phyloP scores from a whole-genome alignment of 2,113 vertebrate species.

The Acinonyx jubatus region DNA sequence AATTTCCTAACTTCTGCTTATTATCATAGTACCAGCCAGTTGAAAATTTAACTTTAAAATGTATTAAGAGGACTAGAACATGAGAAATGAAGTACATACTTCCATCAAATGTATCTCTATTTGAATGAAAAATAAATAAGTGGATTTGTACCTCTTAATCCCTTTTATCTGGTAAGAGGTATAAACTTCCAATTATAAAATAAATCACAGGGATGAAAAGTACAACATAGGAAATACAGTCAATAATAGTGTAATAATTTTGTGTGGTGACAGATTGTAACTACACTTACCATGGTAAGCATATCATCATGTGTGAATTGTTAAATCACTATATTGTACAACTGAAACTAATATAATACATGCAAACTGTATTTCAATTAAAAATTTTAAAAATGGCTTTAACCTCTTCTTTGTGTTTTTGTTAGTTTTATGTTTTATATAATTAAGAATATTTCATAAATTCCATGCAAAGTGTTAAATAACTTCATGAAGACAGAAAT shows the following conservation, averaged over 20 bases:
- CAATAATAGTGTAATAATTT: neutral
- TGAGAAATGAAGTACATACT: neutral
- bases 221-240: neutral
- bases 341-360: neutral
- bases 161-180: neutral
- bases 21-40: neutral
- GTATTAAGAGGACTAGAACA: neutral
- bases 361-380: neutral
- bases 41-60: neutral
- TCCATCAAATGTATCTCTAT: neutral
- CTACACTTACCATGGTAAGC: neutral
- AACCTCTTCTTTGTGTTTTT: neutral
- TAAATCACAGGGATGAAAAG: neutral
- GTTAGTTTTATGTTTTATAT: neutral
- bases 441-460: neutral
- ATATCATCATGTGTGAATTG: neutral
- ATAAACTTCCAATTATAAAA: neutral
- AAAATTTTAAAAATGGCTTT: neutral
- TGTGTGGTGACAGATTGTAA: neutral
- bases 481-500: neutral
- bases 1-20: neutral
- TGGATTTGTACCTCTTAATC: neutral
- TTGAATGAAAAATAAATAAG: neutral
- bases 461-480: neutral
- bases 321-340: neutral